Evolutionary conservation across 2,888 invertebrate species (phyloP).

Genomic region (Catocala sponsa): DNA sequence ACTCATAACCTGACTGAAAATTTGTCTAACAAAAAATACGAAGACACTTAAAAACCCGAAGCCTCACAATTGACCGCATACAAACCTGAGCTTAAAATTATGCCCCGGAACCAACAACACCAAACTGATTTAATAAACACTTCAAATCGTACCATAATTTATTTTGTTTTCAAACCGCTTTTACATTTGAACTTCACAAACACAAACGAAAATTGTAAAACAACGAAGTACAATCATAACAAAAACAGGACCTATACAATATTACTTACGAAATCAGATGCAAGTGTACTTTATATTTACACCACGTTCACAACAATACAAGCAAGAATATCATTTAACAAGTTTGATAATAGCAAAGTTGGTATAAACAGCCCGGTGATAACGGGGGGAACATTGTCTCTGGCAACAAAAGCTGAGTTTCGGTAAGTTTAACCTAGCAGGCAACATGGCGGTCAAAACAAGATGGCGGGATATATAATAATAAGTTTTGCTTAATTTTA

Average conservation of each 20-base stretch:
- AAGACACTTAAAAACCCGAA: no score
- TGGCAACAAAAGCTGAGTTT: slow-evolving; percentile 41
- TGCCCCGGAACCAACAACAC: no score
- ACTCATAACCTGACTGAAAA: no score
- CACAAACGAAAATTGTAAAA: no score
- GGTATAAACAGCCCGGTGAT: slow-evolving; percentile 49
- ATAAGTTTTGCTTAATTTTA: background rate
- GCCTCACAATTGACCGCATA: no score
- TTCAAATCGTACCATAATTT: no score
- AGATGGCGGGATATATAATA: slow-evolving; percentile 6
- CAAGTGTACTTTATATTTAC: slow-evolving; percentile 17
- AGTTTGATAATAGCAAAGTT: slow-evolving; percentile 50
- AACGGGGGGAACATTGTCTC: slow-evolving; percentile 41
- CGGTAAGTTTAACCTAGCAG: slow-evolving; percentile 22
- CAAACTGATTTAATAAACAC: no score
- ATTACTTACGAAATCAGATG: slow-evolving; percentile 14
- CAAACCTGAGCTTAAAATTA: no score
- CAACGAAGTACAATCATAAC: no score
- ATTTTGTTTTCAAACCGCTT: no score
- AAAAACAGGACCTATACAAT: background rate
- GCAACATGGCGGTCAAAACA: slow-evolving; percentile 14
- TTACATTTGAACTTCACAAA: no score
- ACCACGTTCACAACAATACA: slow-evolving; percentile 18
- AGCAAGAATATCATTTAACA: slow-evolving; percentile 45
- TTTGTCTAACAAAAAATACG: no score